Evolutionary conservation across 2,113 vertebrate genomes (phyloP), one percentile per base, ranked within the genome.

Genomic region (Pongo abelii): DNA sequence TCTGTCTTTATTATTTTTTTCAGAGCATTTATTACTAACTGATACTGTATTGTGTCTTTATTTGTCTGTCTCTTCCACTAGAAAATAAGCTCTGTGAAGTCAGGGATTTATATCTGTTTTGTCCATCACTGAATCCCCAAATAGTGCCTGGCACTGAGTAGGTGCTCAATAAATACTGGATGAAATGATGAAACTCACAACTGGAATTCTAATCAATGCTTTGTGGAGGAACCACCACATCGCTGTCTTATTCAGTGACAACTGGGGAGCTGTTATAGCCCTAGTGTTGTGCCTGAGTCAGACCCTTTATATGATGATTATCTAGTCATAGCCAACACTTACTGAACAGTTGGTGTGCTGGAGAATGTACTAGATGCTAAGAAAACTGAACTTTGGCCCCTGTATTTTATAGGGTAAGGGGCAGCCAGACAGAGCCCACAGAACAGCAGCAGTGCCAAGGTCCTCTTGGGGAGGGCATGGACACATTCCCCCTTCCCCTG

Each of bases 401-500:
- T 77, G 48, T 55, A 11, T 69, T 85, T 78, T 35, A n/a, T 22
- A 87, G 23, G 57, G 8, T 23, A 22, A 69, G 61, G 84, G 35
- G 13, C 40, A 93, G 59, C 12, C 61, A 43, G 38, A 11, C 16
- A 61, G 69, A 46, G 3, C 23, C 46, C 90, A 75, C 2, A 48
- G 64, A 77, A 20, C 8, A 61, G 43, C 14, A 32, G 23, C 57
- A 48, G n/a, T 40, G 79, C 57, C 9, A 8, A 32, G 52, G 23
- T 13, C 3, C 64, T 23, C n/a, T 38, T 43, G 57, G 52, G 40
- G 35, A 70, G 14, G 64, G 55, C 27, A n/a, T 50, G 35, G 12
- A 7, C 8, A 13, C 8, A 11, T 25, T 18, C 6, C 35, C 23
- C 43, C 3, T 9, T 0, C n/a, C 5, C 18, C 8, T 30, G 18